Conservation (phyloP, 2,113 vertebrate species). For the Leuciscus idus region DNA sequence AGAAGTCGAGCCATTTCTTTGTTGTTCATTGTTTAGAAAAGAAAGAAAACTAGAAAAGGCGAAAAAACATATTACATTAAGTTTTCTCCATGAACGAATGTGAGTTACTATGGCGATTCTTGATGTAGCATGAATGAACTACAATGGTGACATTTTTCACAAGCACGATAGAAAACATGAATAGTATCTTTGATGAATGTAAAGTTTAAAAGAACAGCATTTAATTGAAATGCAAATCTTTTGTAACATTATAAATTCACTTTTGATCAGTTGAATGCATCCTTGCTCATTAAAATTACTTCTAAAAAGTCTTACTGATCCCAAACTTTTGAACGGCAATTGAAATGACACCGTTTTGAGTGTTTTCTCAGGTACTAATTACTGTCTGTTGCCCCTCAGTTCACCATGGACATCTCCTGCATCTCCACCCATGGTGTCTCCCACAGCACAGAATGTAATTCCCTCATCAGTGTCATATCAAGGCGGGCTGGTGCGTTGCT, state of each 20-base stretch:
- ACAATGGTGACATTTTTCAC: too few relatives aligned
- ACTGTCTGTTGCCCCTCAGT: conserved; percentile 10
- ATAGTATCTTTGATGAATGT: neutral
- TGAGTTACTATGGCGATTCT: too few relatives aligned
- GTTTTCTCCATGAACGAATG: too few relatives aligned
- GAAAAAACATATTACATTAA: too few relatives aligned
- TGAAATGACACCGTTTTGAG: neutral
- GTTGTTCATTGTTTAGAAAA: too few relatives aligned
- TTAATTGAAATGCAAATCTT: neutral
- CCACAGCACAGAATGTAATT: conserved; percentile 68
- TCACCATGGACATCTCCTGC: conserved; percentile 64
- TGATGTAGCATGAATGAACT: too few relatives aligned
- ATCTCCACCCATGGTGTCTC: conserved; percentile 54
- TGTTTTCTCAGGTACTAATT: neutral
- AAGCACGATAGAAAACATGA: too few relatives aligned
- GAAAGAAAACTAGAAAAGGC: too few relatives aligned
- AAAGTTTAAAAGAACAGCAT: neutral
- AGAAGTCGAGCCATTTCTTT: too few relatives aligned
- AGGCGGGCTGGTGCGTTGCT: conserved; percentile 73
- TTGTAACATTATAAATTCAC: neutral
- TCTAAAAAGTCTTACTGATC: neutral
- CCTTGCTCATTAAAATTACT: neutral
- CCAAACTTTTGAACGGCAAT: neutral
- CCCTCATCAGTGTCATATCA: conserved; percentile 75
- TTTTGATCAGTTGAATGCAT: neutral